Base-by-base conservation (phyloP, 2,113 vertebrate genomes). In the Hydrochoerus hydrochaeris region DNA sequence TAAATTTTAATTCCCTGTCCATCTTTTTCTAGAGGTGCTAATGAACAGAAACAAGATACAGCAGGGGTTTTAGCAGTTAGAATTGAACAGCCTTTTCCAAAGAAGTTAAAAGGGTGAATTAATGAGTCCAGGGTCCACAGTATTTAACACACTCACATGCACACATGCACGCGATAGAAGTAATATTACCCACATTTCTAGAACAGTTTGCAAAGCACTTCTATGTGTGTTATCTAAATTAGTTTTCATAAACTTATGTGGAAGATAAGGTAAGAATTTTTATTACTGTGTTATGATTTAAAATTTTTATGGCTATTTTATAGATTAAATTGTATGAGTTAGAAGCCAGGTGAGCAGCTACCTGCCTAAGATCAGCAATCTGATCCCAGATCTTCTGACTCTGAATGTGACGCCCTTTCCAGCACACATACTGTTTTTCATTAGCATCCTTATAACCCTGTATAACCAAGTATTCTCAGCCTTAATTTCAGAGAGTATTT, bases 21-120 rank as follows among this genome's bases (percentile, higher is more conserved):
- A 3, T n/a, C 49, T 20, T 13, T 94, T 97, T 95, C 58, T 71
- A 44, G 46, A 96, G 81, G 96, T 97, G 95, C 81, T 97, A 97
- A 98, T 95, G 94, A 97, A 80, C 38, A 95, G 49, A 93, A 62
- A 88, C 35, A 82, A 92, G 84, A 73, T 69, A 26, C 69, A 90
- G 35, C 85, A 80, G 81, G 69, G 13, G 46, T 32, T 65, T 94
- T 63, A 85, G 63, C 88, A 88, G 69, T 83, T 82, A 92, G 90
- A 93, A 95, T 81, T 85, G 80, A 63, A 84, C 92, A 95, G 38
- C 85, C 69, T 73, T 95, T 88, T 38, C 30, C 19, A 62, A 85
- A 73, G 63, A 77, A 38, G 95, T 85, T 46, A 92, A 97, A 85
- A 28, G 20, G 65, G 9, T 54, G 7, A 77, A 44, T 52, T 73